A percentile compares a stretch with the other conserved stretches of the same genome.
phyloP scores from a whole-genome alignment of 2,888 invertebrate species.

The Philopedon plagiatum region DNA sequence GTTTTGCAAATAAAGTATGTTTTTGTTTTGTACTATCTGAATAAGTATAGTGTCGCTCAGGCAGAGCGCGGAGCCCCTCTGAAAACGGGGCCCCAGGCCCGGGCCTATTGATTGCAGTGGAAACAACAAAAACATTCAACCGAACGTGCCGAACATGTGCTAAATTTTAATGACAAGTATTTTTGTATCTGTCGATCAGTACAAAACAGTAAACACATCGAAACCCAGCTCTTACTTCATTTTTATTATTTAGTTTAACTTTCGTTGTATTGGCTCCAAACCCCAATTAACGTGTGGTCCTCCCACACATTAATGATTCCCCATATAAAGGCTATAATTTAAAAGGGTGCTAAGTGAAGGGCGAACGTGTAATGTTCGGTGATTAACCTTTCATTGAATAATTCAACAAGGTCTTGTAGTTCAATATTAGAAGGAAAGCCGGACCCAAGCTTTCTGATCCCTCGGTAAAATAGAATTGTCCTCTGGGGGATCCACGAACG shows the following conservation, averaged over 20 bases:
- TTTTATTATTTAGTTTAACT: not conserved
- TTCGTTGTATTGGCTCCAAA: constrained; percentile 3
- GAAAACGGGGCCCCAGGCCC: no score
- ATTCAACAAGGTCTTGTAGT: constrained; percentile 1
- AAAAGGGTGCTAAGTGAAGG: constrained; percentile 8
- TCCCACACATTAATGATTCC: not conserved
- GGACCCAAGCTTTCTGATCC: not conserved
- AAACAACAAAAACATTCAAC: no score
- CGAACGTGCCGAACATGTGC: no score
- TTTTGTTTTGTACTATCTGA: no score
- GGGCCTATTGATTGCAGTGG: no score
- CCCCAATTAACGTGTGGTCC: constrained; percentile 8
- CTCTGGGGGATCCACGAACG: not conserved
- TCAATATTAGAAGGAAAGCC: not conserved
- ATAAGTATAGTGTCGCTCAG: no score
- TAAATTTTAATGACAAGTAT: no score
- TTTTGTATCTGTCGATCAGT: no score
- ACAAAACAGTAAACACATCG: not conserved
- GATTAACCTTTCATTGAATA: constrained; percentile 8
- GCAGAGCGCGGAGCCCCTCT: no score
- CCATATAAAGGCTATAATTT: not conserved
- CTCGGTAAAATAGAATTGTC: not conserved
- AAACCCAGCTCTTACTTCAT: not conserved
- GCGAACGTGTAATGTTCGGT: constrained; percentile 9
- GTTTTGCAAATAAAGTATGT: no score